Evolutionary conservation across 1,140 invertebrate species (phyloP), one percentile per base, ranked within the genome.

Genomic region (Dendroctonus valens): DNA sequence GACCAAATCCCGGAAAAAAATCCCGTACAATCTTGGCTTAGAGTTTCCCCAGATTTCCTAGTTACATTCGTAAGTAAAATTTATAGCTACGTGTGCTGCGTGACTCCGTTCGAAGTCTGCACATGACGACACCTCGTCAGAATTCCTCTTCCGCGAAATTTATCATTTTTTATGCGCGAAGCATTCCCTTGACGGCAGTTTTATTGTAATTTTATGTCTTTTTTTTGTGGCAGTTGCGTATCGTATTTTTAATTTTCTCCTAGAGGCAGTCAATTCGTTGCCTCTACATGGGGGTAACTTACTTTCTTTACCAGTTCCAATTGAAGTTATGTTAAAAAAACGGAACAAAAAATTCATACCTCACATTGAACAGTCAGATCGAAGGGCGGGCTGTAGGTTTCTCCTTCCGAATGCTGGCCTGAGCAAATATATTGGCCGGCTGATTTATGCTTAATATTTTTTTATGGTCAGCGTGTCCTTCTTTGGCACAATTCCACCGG

Each of bases 371-470:
- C 81, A 73, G 80, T 82, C 37, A 89, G 78, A 52, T 79, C 81
- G 59, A 87, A 74, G 4, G 86, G 85, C 42, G 83, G 80, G 72
- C 87, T 89, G 61, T 84, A 78, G 2, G 84, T 84, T 73, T 85
- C 85, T 7, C 89, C 89, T 71, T 90, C 87, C 5, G 82, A 80
- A 73, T 91, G 91, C 60, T 80, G 81, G 0, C 88, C 89, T 37
- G 84, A 77, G 71, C 89, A 91, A 11, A 85, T 82, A 73, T 90
- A 91, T 37, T 85, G 81, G 1, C 88, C 87, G 37, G 69, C 73
- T 7, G 70, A 72, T 11, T 70, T 71, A 58, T 72, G 73, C 26
- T 67, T 69, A 52, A 84, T 69, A 9, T 79, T 78, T 66, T n/a
- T 78, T 79, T 6, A 86, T 76, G 5, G 80, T 77, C 40, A 86